Conservation (phyloP, 1,140 invertebrate species). For the Probaryconus sp. region DNA sequence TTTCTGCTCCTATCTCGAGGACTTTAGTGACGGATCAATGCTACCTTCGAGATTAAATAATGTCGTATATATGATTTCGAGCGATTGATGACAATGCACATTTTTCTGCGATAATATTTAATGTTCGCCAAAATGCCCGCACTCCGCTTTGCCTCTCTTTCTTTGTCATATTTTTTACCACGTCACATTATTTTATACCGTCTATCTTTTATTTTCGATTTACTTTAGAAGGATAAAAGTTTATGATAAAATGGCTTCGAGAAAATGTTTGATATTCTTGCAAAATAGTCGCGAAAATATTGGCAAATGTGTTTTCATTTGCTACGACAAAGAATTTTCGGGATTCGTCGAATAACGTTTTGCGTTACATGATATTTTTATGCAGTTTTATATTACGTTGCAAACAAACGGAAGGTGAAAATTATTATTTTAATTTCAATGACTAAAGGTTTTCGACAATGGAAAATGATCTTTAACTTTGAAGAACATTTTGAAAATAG, state of each 20-base stretch:
- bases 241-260: conserved; percentile 13
- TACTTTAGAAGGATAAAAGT: background rate
- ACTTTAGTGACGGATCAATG: conserved; percentile 60
- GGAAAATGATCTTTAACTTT: too few relatives aligned
- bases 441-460: too few relatives aligned
- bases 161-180: background rate
- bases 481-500: too few relatives aligned
- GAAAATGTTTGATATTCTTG: too few relatives aligned
- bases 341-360: too few relatives aligned
- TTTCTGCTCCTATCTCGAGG: conserved; percentile 54
- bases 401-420: too few relatives aligned
- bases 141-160: too few relatives aligned
- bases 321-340: too few relatives aligned
- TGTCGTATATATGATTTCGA: conserved; percentile 37
- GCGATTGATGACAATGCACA: conserved; percentile 27
- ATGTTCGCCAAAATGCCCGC: background rate
- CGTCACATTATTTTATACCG: background rate
- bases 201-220: background rate
- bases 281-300: conserved; percentile 7
- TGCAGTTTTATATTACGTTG: too few relatives aligned
- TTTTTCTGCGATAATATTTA: conserved; percentile 23
- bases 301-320: conserved; percentile 8
- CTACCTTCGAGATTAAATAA: conserved; percentile 59
- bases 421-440: too few relatives aligned
- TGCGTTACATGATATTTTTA: too few relatives aligned